A percentile compares a stretch with the other conserved stretches of the same genome.
Conservation (phyloP, 23 tunicate species). For the Diplosoma virens region DNA sequence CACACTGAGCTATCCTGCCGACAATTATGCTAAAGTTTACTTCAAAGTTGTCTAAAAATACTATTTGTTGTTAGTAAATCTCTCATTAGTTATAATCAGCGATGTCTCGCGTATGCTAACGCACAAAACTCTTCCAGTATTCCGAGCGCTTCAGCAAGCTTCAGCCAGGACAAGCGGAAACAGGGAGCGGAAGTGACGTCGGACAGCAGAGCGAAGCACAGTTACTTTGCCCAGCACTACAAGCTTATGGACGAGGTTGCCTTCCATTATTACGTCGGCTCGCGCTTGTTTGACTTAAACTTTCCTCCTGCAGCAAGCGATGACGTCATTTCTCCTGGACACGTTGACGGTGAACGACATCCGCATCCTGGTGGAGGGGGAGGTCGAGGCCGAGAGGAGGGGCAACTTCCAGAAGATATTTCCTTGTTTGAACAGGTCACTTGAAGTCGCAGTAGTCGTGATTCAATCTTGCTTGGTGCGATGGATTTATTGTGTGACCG, state of each 20-base stretch:
- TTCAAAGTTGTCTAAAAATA: no score
- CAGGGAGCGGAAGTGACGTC: conserved; percentile 54
- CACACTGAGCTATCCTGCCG: no score
- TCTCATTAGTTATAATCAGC: no score
- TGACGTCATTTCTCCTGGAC: conserved; percentile 59
- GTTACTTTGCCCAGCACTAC: conserved; percentile 75
- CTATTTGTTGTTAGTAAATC: no score
- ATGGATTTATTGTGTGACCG: not conserved
- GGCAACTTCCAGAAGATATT: conserved; percentile 70
- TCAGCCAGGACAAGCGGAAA: conserved; percentile 84
- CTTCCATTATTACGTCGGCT: not conserved
- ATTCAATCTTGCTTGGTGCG: not conserved
- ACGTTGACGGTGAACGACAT: conserved; percentile 79
- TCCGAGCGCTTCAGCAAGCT: conserved; percentile 32
- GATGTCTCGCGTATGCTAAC: no score
- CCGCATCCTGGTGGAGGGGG: conserved; percentile 66
- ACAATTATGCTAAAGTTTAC: no score
- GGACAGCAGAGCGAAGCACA: conserved; percentile 73
- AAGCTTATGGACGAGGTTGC: conserved; percentile 69
- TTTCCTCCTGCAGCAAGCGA: conserved; percentile 40
- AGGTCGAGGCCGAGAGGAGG: conserved; percentile 60
- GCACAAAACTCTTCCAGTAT: not conserved
- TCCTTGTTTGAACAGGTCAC: conserved; percentile 46
- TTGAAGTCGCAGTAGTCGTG: not conserved
- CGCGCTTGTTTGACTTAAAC: not conserved